Base-by-base conservation (phyloP, 2,113 vertebrate species). In the Excalfactoria chinensis region DNA sequence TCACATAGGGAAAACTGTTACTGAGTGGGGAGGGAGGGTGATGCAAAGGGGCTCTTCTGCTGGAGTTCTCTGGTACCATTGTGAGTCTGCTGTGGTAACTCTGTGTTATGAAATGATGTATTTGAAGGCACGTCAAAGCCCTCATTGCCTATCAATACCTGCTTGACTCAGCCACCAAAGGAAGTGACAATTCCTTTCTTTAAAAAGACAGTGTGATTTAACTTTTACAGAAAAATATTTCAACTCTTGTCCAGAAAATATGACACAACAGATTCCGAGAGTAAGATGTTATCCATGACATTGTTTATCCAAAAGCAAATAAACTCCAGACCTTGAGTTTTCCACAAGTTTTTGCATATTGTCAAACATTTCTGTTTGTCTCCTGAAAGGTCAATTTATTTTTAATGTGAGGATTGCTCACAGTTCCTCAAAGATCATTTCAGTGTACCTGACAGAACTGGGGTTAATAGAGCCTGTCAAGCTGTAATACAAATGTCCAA, bases 371-470 rank as follows among this genome's bases (percentile, higher is more conserved):
- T 51, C 43, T 69, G 21, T 83, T 51, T 68, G 35, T 51, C 23
- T 60, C 30, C 53, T 56, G 28, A 86, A 79, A 64, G 48, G 53
- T 64, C 46, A 60, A 56, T 28, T 28, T 73, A 55, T 95, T 92
- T 94, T 88, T 85, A 67, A 90, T 87, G 71, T 40, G 74, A 89
- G 44, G 88, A 53, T 15, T 58, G 35, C 44, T 82, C 35, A 88
- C 86, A 68, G 41, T 15, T 90, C 86, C 43, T 91, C 92, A 86
- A 66, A 95, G 91, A 83, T 97, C 16, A 88, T 95, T 96, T 95
- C 78, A 25, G 2, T 70, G 43, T 94, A 59, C 69, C 8, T 5
- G 1, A 34, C 51, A 60, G 79, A 91, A 53, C 9, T 2, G 1
- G 58, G 23, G 32, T 53, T 25, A 51, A 43, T 60, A 59, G 37